A percentile compares a stretch with the other conserved stretches of the same genome.
Evolutionary conservation across 2,113 vertebrate genomes (phyloP).

Genomic region (Stictonetta naevosa): DNA sequence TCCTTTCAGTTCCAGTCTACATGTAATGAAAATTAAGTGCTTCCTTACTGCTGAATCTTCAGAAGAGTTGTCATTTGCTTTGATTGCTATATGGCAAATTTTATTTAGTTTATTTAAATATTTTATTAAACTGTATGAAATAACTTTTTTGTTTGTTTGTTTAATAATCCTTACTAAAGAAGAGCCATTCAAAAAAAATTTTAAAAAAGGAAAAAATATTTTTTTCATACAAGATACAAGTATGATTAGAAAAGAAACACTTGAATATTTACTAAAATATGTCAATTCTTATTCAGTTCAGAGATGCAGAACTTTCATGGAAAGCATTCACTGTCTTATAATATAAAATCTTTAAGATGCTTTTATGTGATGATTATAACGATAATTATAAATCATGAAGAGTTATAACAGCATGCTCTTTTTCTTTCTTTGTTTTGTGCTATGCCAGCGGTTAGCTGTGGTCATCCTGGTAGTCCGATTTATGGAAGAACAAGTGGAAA

Average conservation of each 20-base stretch:
- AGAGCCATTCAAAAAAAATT: too few species aligned
- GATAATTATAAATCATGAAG: neutral
- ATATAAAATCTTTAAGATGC: neutral
- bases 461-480: slow-evolving; percentile 97
- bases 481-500: slow-evolving; percentile 95
- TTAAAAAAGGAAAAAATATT: neutral
- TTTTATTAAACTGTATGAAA: neutral
- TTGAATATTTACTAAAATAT: neutral
- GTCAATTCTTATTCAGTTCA: neutral
- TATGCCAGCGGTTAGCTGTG: slow-evolving; percentile 91
- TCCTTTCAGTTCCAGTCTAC: neutral
- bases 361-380: neutral
- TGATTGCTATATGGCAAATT: neutral
- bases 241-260: neutral
- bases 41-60: neutral
- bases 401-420: neutral
- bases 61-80: neutral
- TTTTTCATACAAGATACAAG: neutral
- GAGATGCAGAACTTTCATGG: neutral
- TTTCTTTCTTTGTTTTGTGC: neutral
- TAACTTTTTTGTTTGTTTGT: too few species aligned
- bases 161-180: too few species aligned
- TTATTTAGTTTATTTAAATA: neutral
- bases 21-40: neutral
- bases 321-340: neutral